Percentiles rank a stretch among this genome's conserved stretches.
These are phyloP conservation scores for Ciconia boyciana DNA, from an alignment of 2,113 vertebrate species.

Conservation along the genomic window DNA sequence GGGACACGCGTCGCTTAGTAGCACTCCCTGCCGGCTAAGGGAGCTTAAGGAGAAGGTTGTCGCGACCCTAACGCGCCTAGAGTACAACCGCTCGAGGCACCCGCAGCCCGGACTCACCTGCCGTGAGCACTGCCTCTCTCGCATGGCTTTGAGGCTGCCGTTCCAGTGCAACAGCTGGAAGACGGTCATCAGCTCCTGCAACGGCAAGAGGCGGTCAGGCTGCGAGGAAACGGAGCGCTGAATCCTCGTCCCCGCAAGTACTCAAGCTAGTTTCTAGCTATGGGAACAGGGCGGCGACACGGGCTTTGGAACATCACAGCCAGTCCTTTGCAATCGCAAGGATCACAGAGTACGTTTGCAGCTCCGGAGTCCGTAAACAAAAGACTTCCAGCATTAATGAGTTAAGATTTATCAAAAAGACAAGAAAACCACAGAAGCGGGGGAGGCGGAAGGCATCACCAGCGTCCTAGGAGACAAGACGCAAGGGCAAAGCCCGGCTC, in stretches of 20 bases:
- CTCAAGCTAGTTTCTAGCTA: neutral
- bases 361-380: neutral
- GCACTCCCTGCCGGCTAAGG: too few relatives aligned
- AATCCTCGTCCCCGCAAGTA: neutral
- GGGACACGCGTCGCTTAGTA: fast-evolving
- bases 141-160: slow-evolving; percentile 97
- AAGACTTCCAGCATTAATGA: fast-evolving
- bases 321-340: fast-evolving
- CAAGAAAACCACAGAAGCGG: neutral
- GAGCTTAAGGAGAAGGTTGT: neutral
- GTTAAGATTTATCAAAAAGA: neutral
- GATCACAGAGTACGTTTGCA: fast-evolving
- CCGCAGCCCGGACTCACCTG: slow-evolving; percentile 75
- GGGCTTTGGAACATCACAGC: fast-evolving
- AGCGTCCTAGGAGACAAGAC: fast-evolving
- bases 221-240: too few relatives aligned
- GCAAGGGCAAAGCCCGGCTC: neutral
- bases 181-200: slow-evolving; percentile 96
- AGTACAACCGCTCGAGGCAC: fast-evolving
- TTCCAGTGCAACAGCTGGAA: slow-evolving; percentile 98
- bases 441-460: neutral
- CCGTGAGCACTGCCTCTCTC: slow-evolving; percentile 94
- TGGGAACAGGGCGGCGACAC: fast-evolving
- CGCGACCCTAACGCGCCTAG: fast-evolving
- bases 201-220: neutral